Conservation (phyloP, 1,140 invertebrate species). For the Cotesia typhae region DNA sequence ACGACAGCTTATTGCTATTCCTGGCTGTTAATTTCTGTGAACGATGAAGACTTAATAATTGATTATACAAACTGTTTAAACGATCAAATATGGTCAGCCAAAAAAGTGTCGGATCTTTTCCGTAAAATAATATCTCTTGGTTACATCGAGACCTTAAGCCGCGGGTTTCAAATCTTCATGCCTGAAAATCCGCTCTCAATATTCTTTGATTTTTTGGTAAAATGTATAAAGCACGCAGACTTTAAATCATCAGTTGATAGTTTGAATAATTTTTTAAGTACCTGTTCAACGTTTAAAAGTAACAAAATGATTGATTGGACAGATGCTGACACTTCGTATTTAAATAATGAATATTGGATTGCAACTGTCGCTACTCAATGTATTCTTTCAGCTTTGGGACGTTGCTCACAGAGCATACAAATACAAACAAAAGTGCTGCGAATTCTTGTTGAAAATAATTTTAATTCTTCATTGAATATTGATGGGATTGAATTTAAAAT, state of each 20-base stretch:
- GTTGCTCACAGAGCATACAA: conserved; percentile 66
- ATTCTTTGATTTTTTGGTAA: conserved; percentile 65
- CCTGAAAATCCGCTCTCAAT: conserved; percentile 70
- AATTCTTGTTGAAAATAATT: conserved; percentile 63
- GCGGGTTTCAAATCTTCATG: conserved; percentile 72
- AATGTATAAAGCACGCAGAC: conserved; percentile 52
- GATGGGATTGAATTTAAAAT: conserved; percentile 65
- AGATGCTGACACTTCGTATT: conserved; percentile 47
- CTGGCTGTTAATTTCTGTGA: conserved; percentile 68
- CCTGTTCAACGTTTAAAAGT: conserved; percentile 47
- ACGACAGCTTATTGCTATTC: conserved; percentile 71
- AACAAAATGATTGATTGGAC: conserved; percentile 58
- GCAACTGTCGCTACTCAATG: conserved; percentile 67
- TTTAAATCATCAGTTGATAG: conserved; percentile 49
- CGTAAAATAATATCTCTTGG: conserved; percentile 64
- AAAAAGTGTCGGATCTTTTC: conserved; percentile 65
- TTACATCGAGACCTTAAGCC: conserved; percentile 67
- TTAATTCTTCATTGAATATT: conserved; percentile 67
- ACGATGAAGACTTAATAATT: conserved; percentile 55
- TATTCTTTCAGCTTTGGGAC: conserved; percentile 65
- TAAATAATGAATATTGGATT: conserved; percentile 65
- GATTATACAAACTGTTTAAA: conserved; percentile 59
- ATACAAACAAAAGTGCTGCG: conserved; percentile 69
- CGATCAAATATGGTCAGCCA: conserved; percentile 54
- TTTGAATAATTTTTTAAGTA: conserved; percentile 51